Evolutionary conservation across 2,113 vertebrate genomes (phyloP).

Genomic region (Brienomyrus brachyistius): DNA sequence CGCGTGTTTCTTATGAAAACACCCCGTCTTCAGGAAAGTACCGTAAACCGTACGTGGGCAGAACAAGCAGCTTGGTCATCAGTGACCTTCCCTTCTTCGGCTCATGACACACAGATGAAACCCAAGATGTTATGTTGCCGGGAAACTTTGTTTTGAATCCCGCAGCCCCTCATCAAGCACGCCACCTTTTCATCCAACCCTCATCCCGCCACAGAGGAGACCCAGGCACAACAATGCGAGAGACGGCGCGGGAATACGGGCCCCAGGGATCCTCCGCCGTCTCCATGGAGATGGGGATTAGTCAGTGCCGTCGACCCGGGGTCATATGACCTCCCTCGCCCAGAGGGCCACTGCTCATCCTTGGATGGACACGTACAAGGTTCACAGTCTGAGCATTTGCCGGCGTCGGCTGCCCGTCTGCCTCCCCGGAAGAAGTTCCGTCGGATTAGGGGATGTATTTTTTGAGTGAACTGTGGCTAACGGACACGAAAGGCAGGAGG

Average conservation of each 20-base stretch:
- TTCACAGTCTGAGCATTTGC: background rate
- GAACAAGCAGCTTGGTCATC: background rate
- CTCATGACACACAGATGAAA: background rate
- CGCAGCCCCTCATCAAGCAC: background rate
- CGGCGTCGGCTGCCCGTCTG: background rate
- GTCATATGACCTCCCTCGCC: background rate
- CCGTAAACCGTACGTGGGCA: background rate
- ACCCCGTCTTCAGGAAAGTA: background rate
- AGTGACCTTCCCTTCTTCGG: background rate
- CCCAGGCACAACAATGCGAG: constrained; percentile 36
- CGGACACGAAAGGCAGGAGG: background rate
- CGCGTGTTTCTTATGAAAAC: background rate
- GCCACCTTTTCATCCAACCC: background rate
- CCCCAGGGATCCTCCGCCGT: constrained; percentile 33
- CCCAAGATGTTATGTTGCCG: background rate
- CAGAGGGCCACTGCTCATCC: background rate
- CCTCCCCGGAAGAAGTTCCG: constrained; percentile 12
- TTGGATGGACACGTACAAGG: background rate
- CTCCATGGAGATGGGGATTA: constrained; percentile 39
- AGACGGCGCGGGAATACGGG: constrained; percentile 46
- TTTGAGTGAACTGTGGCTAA: background rate
- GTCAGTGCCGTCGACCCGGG: constrained; percentile 37
- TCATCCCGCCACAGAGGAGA: constrained; percentile 38
- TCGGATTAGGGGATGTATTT: background rate
- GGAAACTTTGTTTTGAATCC: background rate